Conservation (phyloP, 1,140 invertebrate genomes). For the Drosophila subobscura region DNA sequence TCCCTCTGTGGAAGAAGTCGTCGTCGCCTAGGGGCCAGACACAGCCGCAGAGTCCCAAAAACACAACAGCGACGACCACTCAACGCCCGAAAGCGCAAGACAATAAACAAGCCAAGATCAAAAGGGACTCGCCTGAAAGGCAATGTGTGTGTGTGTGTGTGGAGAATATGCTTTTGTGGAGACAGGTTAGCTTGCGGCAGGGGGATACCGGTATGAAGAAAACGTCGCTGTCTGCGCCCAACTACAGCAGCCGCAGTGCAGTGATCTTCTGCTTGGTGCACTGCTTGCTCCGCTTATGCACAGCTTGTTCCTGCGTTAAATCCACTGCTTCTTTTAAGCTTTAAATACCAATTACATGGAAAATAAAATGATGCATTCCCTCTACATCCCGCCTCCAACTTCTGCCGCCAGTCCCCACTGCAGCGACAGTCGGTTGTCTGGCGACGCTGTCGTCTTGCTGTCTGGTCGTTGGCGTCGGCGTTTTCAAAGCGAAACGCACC, state of each 20-base stretch:
- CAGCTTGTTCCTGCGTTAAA: conserved; percentile 1
- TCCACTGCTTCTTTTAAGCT: not conserved
- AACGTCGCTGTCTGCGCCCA: not conserved
- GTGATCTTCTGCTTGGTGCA: conserved; percentile 15
- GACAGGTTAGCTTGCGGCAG: conserved; percentile 50
- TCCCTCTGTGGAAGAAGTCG: conserved; percentile 13
- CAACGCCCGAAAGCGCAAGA: conserved; percentile 59
- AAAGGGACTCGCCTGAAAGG: conserved; percentile 5
- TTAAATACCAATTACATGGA: conserved; percentile 52
- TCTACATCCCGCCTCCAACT: conserved; percentile 2
- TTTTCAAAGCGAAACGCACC: conserved; percentile 57
- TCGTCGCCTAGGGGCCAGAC: conserved; percentile 25
- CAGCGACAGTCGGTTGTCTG: conserved; percentile 19
- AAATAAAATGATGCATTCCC: not conserved
- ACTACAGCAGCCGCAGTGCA: conserved; percentile 2
- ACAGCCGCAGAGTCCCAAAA: conserved; percentile 13
- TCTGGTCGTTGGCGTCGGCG: conserved; percentile 62
- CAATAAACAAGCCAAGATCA: conserved; percentile 54
- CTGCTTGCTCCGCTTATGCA: not conserved
- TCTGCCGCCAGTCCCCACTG: conserved; percentile 20
- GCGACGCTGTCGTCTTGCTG: conserved; percentile 47
- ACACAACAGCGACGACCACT: conserved; percentile 26
- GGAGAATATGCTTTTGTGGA: conserved; percentile 21
- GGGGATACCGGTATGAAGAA: conserved; percentile 21
- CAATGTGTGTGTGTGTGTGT: not conserved